These are phyloP conservation scores for Diorhabda elongata DNA, from an alignment of 1,140 invertebrate species.

Conservation along the genomic window DNA sequence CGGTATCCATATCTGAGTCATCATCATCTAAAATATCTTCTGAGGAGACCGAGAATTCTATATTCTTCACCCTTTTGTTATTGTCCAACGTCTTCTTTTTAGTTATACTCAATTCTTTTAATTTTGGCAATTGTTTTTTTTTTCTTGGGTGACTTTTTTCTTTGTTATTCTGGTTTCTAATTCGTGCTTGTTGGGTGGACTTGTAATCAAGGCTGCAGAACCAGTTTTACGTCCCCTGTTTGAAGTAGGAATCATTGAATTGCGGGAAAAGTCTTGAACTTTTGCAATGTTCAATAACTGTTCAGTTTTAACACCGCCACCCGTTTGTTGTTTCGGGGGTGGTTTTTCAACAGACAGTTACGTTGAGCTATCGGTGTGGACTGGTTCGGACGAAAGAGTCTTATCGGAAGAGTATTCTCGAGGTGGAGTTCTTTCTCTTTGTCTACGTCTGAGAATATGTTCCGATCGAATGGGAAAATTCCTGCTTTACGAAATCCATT, in stretches of 20 bases:
- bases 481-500: not conserved
- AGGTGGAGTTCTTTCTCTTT: too few relatives aligned
- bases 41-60: not conserved
- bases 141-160: not conserved
- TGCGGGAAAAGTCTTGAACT: too few relatives aligned
- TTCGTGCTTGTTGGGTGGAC: not conserved
- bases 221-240: not conserved
- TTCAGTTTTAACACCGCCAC: too few relatives aligned
- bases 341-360: too few relatives aligned
- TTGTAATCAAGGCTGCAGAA: not conserved
- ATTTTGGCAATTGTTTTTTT: not conserved
- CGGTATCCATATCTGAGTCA: not conserved
- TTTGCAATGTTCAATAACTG: too few relatives aligned
- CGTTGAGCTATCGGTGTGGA: too few relatives aligned
- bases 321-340: too few relatives aligned
- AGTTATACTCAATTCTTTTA: not conserved
- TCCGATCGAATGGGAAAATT: not conserved
- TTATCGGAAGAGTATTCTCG: too few relatives aligned
- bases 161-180: not conserved
- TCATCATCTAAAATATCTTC: not conserved
- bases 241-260: too few relatives aligned
- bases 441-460: not conserved
- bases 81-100: not conserved
- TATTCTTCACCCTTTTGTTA: constrained; percentile 3
- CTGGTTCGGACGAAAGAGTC: too few relatives aligned